Evolutionary conservation across 2,797 vertebrate genomes (phyloP).

Genomic region (Alosa sapidissima): DNA sequence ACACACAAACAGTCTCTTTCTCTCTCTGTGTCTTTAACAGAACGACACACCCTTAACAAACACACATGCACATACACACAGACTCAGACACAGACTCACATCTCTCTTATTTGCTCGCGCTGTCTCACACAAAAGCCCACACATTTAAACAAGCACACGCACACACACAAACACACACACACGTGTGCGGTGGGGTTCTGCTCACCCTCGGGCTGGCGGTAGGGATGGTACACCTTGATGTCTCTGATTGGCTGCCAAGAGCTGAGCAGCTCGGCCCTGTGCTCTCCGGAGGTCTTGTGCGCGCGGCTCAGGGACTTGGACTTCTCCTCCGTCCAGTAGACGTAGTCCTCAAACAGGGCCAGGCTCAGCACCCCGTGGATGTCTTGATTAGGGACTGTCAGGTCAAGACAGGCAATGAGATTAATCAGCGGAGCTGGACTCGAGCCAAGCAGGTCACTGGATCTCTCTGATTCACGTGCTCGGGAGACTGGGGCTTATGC

Average conservation of each 20-base stretch:
- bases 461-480: no score
- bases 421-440: neutral
- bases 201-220: slow-evolving; percentile 85
- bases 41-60: neutral
- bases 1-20: neutral
- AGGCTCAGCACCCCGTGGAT: slow-evolving; percentile 81
- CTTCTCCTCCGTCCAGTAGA: slow-evolving; percentile 88
- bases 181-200: neutral
- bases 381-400: slow-evolving; percentile 80
- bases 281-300: slow-evolving; percentile 81
- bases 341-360: slow-evolving; percentile 84
- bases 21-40: no score
- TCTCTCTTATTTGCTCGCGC: no score
- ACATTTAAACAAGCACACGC: neutral
- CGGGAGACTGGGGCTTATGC: no score
- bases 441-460: neutral
- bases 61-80: neutral
- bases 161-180: slow-evolving; percentile 13
- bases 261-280: slow-evolving; percentile 77
- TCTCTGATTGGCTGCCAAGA: slow-evolving; percentile 88
- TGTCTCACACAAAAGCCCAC: neutral
- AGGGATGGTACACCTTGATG: slow-evolving; percentile 84
- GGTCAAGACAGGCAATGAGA: slow-evolving; percentile 33
- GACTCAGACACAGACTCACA: neutral
- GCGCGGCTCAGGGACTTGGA: slow-evolving; percentile 83